Percentiles rank a stretch among this genome's conserved stretches.
Evolutionary conservation across 2,888 invertebrate species (phyloP).

Genomic region (Apodemia zela): DNA sequence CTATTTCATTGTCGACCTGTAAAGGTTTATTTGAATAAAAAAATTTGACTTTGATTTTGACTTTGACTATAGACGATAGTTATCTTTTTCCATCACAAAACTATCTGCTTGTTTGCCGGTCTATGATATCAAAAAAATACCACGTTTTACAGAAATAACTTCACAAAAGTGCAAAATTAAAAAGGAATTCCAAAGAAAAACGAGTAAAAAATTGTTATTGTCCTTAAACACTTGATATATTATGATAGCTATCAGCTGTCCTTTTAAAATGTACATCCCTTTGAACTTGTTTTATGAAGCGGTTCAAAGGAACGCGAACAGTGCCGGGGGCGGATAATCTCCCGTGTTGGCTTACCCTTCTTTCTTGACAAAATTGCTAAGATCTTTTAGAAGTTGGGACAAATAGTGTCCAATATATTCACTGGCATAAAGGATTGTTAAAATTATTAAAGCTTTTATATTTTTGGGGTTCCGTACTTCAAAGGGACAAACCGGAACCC

Average conservation of each 20-base stretch:
- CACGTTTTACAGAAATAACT: too few species aligned
- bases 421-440: slow-evolving; percentile 6
- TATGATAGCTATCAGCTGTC: slow-evolving; percentile 16
- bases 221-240: slow-evolving; percentile 16
- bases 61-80: too few species aligned
- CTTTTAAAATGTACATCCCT: slow-evolving; percentile 16
- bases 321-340: slow-evolving; percentile 43
- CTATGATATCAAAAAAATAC: too few species aligned
- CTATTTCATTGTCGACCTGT: too few species aligned
- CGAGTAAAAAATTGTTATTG: slow-evolving; percentile 9
- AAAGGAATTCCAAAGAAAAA: too few species aligned
- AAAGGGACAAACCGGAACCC: too few species aligned
- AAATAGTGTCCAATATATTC: slow-evolving; percentile 16
- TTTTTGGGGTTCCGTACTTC: neutral
- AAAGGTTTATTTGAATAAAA: too few species aligned
- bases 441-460: neutral
- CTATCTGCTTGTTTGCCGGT: too few species aligned
- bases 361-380: slow-evolving; percentile 36
- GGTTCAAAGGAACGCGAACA: slow-evolving; percentile 38
- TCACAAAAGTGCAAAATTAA: too few species aligned
- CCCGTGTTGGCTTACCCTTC: slow-evolving; percentile 40
- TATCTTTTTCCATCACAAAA: too few species aligned
- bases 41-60: too few species aligned
- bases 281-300: slow-evolving; percentile 16
- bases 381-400: slow-evolving; percentile 25